Evolutionary conservation across 2,888 invertebrate species (phyloP).

Genomic region (Meliscaeva auricollis): DNA sequence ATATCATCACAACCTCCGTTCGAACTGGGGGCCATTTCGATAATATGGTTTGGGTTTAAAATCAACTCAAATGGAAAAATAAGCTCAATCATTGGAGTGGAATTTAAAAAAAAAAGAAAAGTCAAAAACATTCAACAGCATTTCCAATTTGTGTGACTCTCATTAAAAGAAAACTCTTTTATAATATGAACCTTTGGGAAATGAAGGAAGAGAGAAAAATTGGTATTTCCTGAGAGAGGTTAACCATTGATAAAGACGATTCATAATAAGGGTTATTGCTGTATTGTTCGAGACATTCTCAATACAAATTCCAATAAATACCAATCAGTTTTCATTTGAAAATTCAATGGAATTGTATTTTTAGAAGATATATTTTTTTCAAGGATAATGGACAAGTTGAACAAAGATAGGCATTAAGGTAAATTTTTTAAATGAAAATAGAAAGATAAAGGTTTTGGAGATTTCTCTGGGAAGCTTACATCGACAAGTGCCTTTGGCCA

Average conservation of each 20-base stretch:
- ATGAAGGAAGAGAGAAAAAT: not conserved
- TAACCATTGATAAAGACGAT: conserved; percentile 27
- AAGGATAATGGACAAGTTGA: no score
- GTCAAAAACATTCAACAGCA: not conserved
- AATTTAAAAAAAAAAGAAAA: conserved; percentile 8
- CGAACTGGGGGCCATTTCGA: conserved; percentile 3
- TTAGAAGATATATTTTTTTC: no score
- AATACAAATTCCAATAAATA: conserved; percentile 17
- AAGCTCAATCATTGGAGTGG: not conserved
- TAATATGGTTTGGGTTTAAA: conserved; percentile 4
- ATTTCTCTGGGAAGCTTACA: no score
- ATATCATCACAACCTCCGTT: conserved; percentile 4
- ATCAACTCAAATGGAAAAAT: conserved; percentile 48
- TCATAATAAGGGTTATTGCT: conserved; percentile 38
- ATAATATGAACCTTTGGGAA: not conserved
- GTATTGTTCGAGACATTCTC: conserved; percentile 1
- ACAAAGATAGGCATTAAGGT: no score
- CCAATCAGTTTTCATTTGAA: conserved; percentile 14
- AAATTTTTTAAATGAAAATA: no score
- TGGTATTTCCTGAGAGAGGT: conserved; percentile 14
- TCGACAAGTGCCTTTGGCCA: no score
- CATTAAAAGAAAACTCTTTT: not conserved
- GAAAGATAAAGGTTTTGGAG: no score
- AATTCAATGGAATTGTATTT: no score
- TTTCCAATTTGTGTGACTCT: not conserved